A percentile compares a stretch with the other conserved stretches of the same genome.
Evolutionary conservation across 2,113 vertebrate genomes (phyloP).

Genomic region (Osmerus mordax): DNA sequence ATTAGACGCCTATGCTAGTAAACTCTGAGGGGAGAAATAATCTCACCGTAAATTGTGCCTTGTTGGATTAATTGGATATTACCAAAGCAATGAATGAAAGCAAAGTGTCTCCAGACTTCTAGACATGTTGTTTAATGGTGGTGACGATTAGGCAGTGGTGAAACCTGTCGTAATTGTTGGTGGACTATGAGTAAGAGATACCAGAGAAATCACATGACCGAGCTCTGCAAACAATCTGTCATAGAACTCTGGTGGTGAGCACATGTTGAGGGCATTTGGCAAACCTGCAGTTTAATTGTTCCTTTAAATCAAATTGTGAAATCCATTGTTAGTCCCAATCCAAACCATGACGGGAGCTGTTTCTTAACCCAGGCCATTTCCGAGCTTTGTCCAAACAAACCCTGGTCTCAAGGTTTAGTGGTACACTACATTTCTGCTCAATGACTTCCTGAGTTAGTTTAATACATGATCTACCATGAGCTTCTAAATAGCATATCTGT

Average conservation of each 20-base stretch:
- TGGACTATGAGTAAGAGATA: not conserved
- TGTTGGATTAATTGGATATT: conserved; percentile 8
- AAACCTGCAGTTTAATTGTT: not conserved
- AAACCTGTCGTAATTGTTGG: not conserved
- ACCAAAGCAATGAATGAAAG: conserved; percentile 3
- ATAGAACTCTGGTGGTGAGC: not conserved
- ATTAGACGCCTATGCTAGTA: conserved; percentile 14
- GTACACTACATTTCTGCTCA: not conserved
- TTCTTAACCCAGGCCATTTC: not conserved
- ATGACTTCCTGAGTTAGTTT: not conserved
- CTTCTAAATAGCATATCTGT: no score
- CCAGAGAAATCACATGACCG: not conserved
- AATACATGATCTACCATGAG: no score
- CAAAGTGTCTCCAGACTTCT: conserved; percentile 12
- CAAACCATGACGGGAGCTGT: not conserved
- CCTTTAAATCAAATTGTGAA: not conserved
- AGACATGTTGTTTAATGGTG: conserved; percentile 3
- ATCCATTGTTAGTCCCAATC: not conserved
- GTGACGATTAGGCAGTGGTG: conserved; percentile 3
- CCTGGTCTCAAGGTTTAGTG: not conserved
- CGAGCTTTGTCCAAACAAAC: not conserved
- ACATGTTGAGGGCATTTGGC: not conserved
- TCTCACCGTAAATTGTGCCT: conserved; percentile 13
- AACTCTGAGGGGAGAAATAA: conserved; percentile 11
- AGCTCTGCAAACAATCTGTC: conserved; percentile 5